phyloP scores from a whole-genome alignment of 2,113 vertebrate species.

The Macrotis lagotis region DNA sequence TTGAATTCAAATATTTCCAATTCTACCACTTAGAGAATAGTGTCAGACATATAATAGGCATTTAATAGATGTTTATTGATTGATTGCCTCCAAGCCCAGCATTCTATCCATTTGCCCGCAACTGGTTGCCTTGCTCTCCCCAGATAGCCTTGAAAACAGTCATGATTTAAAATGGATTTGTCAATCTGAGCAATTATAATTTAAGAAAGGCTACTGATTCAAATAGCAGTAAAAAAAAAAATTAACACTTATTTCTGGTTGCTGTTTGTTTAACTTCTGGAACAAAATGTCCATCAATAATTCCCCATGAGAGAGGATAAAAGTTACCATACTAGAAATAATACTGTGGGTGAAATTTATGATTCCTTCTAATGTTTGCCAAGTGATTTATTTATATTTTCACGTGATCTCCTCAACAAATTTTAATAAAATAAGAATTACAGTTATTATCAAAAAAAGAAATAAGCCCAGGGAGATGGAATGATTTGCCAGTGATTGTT shows the following conservation, averaged over 20 bases:
- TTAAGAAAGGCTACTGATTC: background rate
- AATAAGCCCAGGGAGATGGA: background rate
- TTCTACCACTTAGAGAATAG: background rate
- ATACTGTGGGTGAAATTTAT: background rate
- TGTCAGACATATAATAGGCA: background rate
- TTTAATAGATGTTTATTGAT: background rate
- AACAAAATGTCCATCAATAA: background rate
- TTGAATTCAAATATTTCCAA: background rate
- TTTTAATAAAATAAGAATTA: background rate
- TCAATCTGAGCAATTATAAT: background rate
- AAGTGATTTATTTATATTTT: background rate
- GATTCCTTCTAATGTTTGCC: background rate
- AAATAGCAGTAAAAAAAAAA: background rate
- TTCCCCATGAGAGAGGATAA: background rate
- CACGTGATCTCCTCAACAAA: background rate
- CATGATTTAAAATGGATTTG: background rate
- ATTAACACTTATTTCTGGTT: background rate
- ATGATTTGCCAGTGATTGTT: background rate
- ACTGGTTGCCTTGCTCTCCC: background rate
- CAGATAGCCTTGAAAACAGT: background rate
- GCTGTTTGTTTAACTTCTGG: background rate
- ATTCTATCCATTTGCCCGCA: background rate
- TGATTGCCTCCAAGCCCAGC: background rate
- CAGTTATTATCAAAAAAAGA: background rate
- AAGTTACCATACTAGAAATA: background rate